phyloP scores from a whole-genome alignment of 2,113 vertebrate species.

The Planiliza haematocheilus region DNA sequence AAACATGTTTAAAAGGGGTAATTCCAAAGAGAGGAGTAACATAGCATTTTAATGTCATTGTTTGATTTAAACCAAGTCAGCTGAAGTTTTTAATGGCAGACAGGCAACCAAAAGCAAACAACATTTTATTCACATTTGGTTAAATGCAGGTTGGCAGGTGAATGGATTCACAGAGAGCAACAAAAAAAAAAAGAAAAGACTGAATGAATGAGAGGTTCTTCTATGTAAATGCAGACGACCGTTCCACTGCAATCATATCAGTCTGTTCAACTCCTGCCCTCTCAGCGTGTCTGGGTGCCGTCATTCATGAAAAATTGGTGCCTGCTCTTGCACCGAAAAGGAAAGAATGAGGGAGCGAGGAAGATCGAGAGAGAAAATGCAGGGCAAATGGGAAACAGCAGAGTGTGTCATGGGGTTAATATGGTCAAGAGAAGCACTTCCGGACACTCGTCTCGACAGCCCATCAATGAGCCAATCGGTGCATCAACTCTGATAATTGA shows the following conservation, averaged over 20 bases:
- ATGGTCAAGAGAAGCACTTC: slow-evolving; percentile 30
- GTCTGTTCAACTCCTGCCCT: background rate
- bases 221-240: background rate
- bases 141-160: slow-evolving; percentile 5
- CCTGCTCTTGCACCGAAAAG: background rate
- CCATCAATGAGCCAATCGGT: slow-evolving; percentile 64
- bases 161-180: background rate
- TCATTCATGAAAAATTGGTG: slow-evolving; percentile 55
- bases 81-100: background rate
- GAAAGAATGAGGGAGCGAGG: background rate
- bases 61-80: background rate
- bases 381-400: background rate
- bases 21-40: background rate
- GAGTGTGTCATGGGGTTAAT: slow-evolving; percentile 19
- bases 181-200: background rate
- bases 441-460: slow-evolving; percentile 39
- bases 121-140: slow-evolving; percentile 2
- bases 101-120: background rate
- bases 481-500: slow-evolving; percentile 61
- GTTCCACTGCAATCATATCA: background rate
- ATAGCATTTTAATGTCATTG: background rate
- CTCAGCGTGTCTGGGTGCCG: background rate
- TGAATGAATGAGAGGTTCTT: background rate
- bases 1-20: background rate
- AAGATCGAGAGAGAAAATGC: slow-evolving; percentile 8